Evolutionary conservation across 2,113 vertebrate genomes (phyloP).

Genomic region (Alethe castanea): DNA sequence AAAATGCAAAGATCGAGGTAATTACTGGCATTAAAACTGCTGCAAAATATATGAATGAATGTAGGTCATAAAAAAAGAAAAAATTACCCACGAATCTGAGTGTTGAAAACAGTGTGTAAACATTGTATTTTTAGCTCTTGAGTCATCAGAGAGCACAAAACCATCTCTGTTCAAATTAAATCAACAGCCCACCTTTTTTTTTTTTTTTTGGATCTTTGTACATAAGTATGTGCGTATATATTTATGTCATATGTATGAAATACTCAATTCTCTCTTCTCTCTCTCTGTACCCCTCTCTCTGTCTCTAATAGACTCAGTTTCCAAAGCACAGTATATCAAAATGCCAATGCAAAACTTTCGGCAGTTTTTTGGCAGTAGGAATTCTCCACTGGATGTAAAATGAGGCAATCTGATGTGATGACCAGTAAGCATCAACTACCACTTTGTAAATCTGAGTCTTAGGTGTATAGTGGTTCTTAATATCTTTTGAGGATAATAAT

Average conservation of each 20-base stretch:
- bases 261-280: too few species aligned
- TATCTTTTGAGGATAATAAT: not conserved
- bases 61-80: not conserved
- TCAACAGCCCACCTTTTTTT: not conserved
- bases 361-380: not conserved
- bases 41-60: not conserved
- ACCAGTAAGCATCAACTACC: not conserved
- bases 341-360: not conserved
- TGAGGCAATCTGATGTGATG: not conserved
- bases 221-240: accelerated
- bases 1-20: not conserved
- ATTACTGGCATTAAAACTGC: not conserved
- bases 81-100: not conserved
- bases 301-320: not conserved
- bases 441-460: not conserved
- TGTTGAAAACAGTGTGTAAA: not conserved
- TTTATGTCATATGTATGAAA: not conserved
- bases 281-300: too few species aligned
- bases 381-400: not conserved
- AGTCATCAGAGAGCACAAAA: not conserved
- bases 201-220: not conserved
- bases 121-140: not conserved
- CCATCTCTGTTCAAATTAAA: not conserved
- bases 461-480: not conserved
- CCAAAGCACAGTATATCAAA: not conserved